Evolutionary conservation across 2,113 vertebrate genomes (phyloP), one percentile per base, ranked within the genome.

Genomic region (Trematocara marginatum): DNA sequence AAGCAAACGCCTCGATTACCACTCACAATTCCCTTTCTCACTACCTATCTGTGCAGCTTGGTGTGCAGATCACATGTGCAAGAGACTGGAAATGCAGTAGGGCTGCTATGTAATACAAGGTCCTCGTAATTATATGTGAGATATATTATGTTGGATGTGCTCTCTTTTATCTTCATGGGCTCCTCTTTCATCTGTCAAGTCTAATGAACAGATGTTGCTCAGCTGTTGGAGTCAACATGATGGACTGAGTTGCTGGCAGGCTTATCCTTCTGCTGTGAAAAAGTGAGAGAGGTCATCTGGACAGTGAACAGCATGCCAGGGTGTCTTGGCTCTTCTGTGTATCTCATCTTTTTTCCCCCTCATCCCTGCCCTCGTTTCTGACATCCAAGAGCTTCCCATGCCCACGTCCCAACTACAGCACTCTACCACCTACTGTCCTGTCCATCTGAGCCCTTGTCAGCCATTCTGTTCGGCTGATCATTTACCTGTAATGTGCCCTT

Each of bases 171-270:
- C 85, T 93, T 90, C 79, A 35, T 81, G 47, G 66, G 89, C 66
- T 66, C 71, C 90, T 76, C 88, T 95, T 94, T 96, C 94, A 95
- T 96, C 95, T 94, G 94, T 96, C 93, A 95, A 91, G 89, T 93
- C 92, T 95, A 95, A 96, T 96, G 96, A 97, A 94, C 96, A 97
- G 96, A 96, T 97, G 96, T 96, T 96, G 94, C 93, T 92, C 93
- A 87, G 95, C 92, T 95, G 94, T 92, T 94, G 90, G 89, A 94
- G 92, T 94, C 93, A 92, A 86, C 90, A 95, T 97, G 95, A 97
- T 96, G 92, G 94, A 96, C 92, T 52, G 92, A 92, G 90, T 88
- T 53, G 90, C 92, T 95, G 94, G 93, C 92, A 90, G 92, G 87
- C 88, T 78, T 84, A 92, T 92, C 92, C 90, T 95, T 93, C 93